Evolutionary conservation across 2,888 invertebrate species (phyloP).

Genomic region (Ametastegia equiseti): DNA sequence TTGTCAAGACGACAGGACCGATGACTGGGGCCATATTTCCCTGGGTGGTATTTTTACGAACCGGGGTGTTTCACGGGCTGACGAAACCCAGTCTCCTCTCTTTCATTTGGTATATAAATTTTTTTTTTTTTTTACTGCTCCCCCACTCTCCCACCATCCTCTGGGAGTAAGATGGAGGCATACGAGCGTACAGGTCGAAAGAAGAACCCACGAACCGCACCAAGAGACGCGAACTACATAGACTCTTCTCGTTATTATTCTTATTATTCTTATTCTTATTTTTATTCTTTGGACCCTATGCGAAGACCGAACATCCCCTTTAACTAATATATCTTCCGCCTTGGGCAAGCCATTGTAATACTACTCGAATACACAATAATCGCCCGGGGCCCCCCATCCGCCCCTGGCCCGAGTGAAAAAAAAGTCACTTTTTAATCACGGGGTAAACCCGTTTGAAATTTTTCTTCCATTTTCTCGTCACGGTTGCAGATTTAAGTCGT

Average conservation of each 20-base stretch:
- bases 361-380: constrained; percentile 66
- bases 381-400: constrained; percentile 52
- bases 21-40: constrained; percentile 54
- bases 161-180: neutral
- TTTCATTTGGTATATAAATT: constrained; percentile 35
- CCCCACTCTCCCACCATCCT: neutral
- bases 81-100: neutral
- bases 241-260: neutral
- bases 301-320: constrained; percentile 61
- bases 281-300: neutral
- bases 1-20: constrained; percentile 52
- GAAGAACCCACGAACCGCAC: neutral
- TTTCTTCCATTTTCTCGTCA: neutral
- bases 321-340: constrained; percentile 68
- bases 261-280: neutral
- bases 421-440: constrained; percentile 67
- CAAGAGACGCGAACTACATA: neutral
- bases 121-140: constrained; percentile 57
- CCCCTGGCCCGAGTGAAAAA: constrained; percentile 48
- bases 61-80: constrained; percentile 41
- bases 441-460: constrained; percentile 57
- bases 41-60: constrained; percentile 53
- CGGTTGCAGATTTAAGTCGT: neutral
- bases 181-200: neutral
- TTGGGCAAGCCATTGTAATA: constrained; percentile 64